These are phyloP conservation scores for Lateolabrax maculatus DNA, from an alignment of 2,797 vertebrate genomes.

Conservation along the genomic window DNA sequence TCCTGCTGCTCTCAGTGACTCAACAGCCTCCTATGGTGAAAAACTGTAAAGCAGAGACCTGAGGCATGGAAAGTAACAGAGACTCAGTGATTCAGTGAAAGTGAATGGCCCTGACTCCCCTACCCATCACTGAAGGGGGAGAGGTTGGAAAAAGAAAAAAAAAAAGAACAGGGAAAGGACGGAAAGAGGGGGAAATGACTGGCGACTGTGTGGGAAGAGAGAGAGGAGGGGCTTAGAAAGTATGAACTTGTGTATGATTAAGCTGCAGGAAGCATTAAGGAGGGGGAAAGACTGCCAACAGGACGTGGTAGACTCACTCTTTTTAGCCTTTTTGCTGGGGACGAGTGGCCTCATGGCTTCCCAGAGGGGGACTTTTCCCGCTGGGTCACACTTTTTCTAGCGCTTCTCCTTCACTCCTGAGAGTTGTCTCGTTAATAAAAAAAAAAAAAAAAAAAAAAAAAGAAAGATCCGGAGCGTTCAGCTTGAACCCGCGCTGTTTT, in stretches of 20 bases:
- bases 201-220: conserved; percentile 75
- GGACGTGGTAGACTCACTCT: conserved; percentile 60
- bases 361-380: conserved; percentile 46
- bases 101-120: conserved; percentile 69
- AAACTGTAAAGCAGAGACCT: conserved; percentile 53
- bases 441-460: too few relatives aligned
- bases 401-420: conserved; percentile 39
- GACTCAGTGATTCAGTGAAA: conserved; percentile 74
- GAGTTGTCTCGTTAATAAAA: conserved; percentile 53
- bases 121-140: conserved; percentile 72
- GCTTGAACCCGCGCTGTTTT: conserved; percentile 62
- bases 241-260: conserved; percentile 91
- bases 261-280: conserved; percentile 90
- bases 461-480: conserved; percentile 60
- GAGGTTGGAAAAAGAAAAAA: conserved; percentile 29
- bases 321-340: conserved; percentile 33
- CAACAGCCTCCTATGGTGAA: conserved; percentile 55
- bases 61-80: conserved; percentile 71
- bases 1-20: conserved; percentile 56
- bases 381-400: conserved; percentile 50
- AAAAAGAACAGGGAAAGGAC: conserved; percentile 56
- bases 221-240: conserved; percentile 89
- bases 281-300: conserved; percentile 82
- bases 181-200: conserved; percentile 70
- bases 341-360: conserved; percentile 43